phyloP scores from a whole-genome alignment of 1,140 invertebrate genomes.

The Drosophila fuyamai region DNA sequence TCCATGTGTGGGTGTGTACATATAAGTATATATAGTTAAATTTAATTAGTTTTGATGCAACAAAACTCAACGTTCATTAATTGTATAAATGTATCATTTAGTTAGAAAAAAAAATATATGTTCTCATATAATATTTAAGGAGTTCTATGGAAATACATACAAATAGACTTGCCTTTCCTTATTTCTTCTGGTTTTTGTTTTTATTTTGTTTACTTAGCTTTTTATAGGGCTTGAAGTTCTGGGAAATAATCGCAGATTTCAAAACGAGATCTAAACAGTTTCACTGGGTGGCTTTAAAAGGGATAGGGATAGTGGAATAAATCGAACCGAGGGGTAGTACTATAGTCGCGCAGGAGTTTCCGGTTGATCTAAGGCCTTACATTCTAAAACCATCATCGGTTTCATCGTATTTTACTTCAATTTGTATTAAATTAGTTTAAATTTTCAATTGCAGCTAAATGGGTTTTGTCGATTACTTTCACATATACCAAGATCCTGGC shows the following conservation, averaged over 20 bases:
- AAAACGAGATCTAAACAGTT: constrained; percentile 26
- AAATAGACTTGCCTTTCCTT: constrained; percentile 34
- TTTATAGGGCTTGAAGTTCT: constrained; percentile 6
- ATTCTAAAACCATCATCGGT: constrained; percentile 24
- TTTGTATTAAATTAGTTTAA: constrained; percentile 63
- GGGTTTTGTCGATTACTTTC: constrained; percentile 64
- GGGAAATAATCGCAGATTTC: constrained; percentile 3
- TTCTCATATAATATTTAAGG: constrained; percentile 31
- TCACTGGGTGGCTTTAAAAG: not conserved
- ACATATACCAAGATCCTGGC: constrained; percentile 44
- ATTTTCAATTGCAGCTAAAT: constrained; percentile 79
- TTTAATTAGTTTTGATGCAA: constrained; percentile 40
- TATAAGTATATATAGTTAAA: constrained; percentile 21
- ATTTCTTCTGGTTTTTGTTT: not conserved
- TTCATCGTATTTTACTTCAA: constrained; percentile 15
- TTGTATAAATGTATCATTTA: constrained; percentile 42
- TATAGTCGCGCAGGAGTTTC: constrained; percentile 25
- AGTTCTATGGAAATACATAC: constrained; percentile 54
- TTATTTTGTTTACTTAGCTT: constrained; percentile 1
- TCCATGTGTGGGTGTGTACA: constrained; percentile 10
- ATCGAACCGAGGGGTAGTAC: constrained; percentile 20
- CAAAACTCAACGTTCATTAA: constrained; percentile 44
- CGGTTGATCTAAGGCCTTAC: constrained; percentile 37
- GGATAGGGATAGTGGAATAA: constrained; percentile 5
- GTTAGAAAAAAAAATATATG: constrained; percentile 43